These are phyloP conservation scores for Furnarius figulus DNA, from an alignment of 2,113 vertebrate species.

Conservation along the genomic window DNA sequence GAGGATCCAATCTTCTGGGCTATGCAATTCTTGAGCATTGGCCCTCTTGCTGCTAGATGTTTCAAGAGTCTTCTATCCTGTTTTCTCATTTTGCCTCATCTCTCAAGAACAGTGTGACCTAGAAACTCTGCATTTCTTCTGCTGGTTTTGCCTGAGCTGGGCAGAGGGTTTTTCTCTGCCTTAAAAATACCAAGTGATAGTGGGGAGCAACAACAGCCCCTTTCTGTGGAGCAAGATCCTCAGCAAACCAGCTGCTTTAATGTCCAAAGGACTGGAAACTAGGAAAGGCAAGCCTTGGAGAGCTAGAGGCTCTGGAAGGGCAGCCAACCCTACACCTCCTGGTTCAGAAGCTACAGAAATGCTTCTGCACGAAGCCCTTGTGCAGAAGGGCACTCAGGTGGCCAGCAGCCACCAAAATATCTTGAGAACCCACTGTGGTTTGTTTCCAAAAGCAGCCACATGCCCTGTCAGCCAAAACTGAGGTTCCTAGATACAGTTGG, in stretches of 20 bases:
- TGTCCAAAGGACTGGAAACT: neutral
- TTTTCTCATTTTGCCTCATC: neutral
- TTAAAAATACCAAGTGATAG: neutral
- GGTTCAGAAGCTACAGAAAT: neutral
- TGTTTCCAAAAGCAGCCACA: neutral
- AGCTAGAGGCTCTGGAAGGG: neutral
- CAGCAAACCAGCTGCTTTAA: neutral
- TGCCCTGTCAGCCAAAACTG: neutral
- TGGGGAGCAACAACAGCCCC: neutral
- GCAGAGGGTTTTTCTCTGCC: neutral
- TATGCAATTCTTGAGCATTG: neutral
- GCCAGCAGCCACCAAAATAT: neutral
- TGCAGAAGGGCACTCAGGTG: neutral
- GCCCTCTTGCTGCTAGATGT: neutral
- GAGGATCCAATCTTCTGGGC: neutral
- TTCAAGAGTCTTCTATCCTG: neutral
- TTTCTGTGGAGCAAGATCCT: neutral
- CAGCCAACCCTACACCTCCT: neutral
- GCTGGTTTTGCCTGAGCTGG: neutral
- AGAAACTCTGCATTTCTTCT: conserved; percentile 3
- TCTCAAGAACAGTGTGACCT: neutral
- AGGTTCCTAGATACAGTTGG: neutral
- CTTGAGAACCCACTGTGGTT: neutral
- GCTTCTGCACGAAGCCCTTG: neutral
- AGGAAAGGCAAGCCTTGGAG: neutral